Evolutionary conservation across 2,113 vertebrate species (phyloP).

Genomic region (Varanus salvator): DNA sequence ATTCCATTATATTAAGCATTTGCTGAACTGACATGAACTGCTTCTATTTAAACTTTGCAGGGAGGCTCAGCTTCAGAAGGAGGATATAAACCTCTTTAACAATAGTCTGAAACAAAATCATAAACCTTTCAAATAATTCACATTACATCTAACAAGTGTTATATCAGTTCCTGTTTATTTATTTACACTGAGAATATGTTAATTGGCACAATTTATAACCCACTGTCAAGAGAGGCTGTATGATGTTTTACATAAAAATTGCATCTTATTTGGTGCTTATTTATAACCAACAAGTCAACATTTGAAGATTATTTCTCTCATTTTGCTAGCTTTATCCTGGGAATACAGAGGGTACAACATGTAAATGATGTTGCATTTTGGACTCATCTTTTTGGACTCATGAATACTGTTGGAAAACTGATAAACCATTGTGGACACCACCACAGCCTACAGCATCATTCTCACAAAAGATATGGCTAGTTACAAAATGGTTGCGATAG

Average conservation of each 20-base stretch:
- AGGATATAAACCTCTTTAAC: background rate
- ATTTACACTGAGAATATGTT: background rate
- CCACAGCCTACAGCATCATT: no score
- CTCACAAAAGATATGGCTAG: no score
- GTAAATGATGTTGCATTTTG: no score
- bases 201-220: background rate
- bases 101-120: background rate
- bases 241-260: background rate
- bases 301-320: background rate
- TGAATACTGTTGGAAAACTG: no score
- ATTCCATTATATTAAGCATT: background rate
- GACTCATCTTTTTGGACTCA: no score
- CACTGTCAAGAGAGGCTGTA: conserved; percentile 5
- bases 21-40: background rate
- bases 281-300: background rate
- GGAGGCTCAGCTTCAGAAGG: accelerated
- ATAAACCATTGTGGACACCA: no score
- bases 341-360: background rate
- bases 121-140: background rate
- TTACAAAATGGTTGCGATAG: no score
- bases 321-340: background rate
- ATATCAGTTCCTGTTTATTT: background rate
- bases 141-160: background rate
- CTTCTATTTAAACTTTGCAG: background rate
- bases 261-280: background rate